Base-by-base conservation (phyloP, 2,888 invertebrate species). In the Pseudococcus viburni region DNA sequence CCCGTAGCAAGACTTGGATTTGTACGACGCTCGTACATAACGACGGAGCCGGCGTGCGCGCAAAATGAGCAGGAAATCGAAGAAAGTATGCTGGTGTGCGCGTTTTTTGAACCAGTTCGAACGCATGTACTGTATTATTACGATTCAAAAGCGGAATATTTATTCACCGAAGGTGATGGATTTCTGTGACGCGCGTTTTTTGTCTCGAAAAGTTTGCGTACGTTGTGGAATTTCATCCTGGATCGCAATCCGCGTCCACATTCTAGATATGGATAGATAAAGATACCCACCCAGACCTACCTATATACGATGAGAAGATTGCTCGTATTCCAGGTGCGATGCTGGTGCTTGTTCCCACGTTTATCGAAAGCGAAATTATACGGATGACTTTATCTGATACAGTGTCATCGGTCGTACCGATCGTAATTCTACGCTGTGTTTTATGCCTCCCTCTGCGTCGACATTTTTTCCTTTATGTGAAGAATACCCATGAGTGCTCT, bases 31-130 rank as follows among this genome's bases (percentile, higher is more conserved):
- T 33, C 26, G 26, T 33, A 33, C 26, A 33, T 33, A 33, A 33
- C 26, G 26, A 33, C 26, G 26, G 26, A 33, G 26, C 26, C 12
- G 51, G 51, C 51, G 51, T 33, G 26, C 26, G 26, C 26, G 26
- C 26, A 33, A 33, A 64, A 64, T 7, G 22, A 64, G 64, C 64
- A 64, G 64, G 64, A 64, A 64, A 64, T 64, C 64, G 64, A 64
- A 64, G 64, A 64, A 64, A 64, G 64, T 64, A 64, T 12, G 17
- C 12, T 51, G 15, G 9, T 51, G 15, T 17, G 12, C 51, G 12
- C 5, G 15, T 12, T 5, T 15, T 51, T 51, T 51, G 64, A 64
- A 64, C 64, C 64, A 64, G 22, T 64, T 64, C 64, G 22, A 64
- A 64, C 19, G 15, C 5, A 51, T 51, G 15, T 51, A 51, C 15